phyloP scores from a whole-genome alignment of 2,797 vertebrate species.

The Lagocephalus sceleratus region DNA sequence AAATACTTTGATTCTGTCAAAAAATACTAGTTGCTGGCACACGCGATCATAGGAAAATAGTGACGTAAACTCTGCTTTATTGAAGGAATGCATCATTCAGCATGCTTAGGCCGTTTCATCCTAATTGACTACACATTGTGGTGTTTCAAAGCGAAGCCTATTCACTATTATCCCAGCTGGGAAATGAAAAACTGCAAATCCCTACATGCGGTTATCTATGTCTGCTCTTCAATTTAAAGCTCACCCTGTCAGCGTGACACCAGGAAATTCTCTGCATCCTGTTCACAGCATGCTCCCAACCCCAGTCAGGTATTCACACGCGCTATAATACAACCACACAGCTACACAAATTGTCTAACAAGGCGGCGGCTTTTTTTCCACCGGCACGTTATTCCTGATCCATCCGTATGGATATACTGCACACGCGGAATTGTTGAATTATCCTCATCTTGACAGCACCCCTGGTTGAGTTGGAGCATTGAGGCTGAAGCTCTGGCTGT shows the following conservation, averaged over 20 bases:
- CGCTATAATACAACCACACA: conserved; percentile 20
- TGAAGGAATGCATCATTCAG: conserved; percentile 59
- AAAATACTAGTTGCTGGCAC: no score
- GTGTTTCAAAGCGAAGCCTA: conserved; percentile 35
- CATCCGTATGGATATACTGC: background rate
- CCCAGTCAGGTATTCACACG: conserved; percentile 21
- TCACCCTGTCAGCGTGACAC: conserved; percentile 43
- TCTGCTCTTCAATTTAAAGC: conserved; percentile 60
- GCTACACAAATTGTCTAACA: conserved; percentile 13
- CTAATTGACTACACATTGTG: conserved; percentile 68
- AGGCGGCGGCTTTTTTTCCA: conserved; percentile 15
- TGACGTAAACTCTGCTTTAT: conserved; percentile 18
- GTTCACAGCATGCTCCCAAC: conserved; percentile 47
- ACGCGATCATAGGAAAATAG: no score
- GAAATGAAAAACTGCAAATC: conserved; percentile 43
- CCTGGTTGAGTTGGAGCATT: conserved; percentile 31
- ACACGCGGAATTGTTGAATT: conserved; percentile 42
- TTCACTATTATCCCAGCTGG: conserved; percentile 42
- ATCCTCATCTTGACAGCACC: conserved; percentile 31
- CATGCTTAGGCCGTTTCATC: conserved; percentile 62
- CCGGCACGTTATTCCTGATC: conserved; percentile 14
- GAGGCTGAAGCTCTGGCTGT: conserved; percentile 4
- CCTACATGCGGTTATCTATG: conserved; percentile 58
- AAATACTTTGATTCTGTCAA: no score
- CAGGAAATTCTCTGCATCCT: conserved; percentile 53